Base-by-base conservation (phyloP, 2,888 invertebrate genomes). In the Drosophila macrospina region DNA sequence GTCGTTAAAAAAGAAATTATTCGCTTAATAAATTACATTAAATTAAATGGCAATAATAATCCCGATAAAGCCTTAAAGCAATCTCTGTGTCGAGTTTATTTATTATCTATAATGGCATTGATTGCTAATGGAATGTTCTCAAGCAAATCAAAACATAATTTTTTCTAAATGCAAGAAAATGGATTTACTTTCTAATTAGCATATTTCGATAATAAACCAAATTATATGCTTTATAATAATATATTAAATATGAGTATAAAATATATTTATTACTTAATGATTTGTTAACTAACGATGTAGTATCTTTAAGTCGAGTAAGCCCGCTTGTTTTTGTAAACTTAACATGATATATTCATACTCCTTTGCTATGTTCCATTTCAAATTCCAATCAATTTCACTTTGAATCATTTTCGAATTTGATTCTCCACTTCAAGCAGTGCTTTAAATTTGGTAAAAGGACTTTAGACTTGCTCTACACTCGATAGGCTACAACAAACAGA, bases 381-480 rank as follows among this genome's bases (percentile, higher is more conserved):
- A 24, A 42, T 30, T 6, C 28, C 42, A 44, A 50, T 20, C 28
- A 34, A 36, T 28, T n/a, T 50, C 44, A 7, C 4, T 20, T 45
- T 44, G 28, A 10, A 30, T 16, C 7, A 45, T 28, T 20, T 42
- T 36, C 4, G 10, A n/a, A 20, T 7, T 8, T 7, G n/a, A 36
- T 16, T 32, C 47, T 16, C 4, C 16, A 6, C 4, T 16, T 26
- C 0, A 26, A 44, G 32, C 10, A 10, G 6, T 45, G 16, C 54
- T 45, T 47, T 36, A 56, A 56, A 3, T 7, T 10, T 16, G 7
- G 7, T 10, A 37, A 8, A 37, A 7, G 28, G 28, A 0, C 37
- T 41, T 66, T 55, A 15, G 34, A 48, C 65, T 50, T 78, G 65
- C 32, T 50, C 59, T 48, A 81, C 45, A 67, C 78, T 76, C 41